Evolutionary conservation across 2,113 vertebrate species (phyloP), one percentile per base, ranked within the genome.

Genomic region (Manacus vitellinus): DNA sequence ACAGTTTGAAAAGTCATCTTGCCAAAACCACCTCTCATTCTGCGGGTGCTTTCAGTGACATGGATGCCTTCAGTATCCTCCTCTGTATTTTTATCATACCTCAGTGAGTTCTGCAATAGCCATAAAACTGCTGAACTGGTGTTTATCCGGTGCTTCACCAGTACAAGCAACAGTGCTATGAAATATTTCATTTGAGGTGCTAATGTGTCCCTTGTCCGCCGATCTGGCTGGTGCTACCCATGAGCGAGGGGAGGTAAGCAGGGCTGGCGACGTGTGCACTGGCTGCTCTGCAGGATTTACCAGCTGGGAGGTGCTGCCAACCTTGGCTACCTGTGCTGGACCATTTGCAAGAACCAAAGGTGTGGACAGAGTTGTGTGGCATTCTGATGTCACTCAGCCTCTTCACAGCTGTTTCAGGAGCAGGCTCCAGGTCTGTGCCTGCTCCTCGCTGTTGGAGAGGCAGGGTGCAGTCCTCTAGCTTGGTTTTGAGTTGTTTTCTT

Each of bases 21-120:
- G 62, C 90, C 89, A 72, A 75, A 70, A 84, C 61, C 9, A 55
- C 17, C 74, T 44, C 78, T 97, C 76, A 47, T 97, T 97, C 96
- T 97, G 75, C 89, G 95, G 94, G 71, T 96, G 92, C 85, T 96
- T 82, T 97, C 92, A 54, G 73, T 93, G 66, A 79, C 46, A 31
- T 65, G 92, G 93, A 65, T 96, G 81, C 74, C 94, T 85, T 97
- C 92, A 49, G 68, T 94, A 67, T 81, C 52, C 95, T 88, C 96
- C 91, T 91, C 66, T 19, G 21, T 92, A 66, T 88, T 86, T 94
- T 93, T 95, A 95, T 94, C 98, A 98, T 99, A 99, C 99, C 99
- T 99, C 99, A 98, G 92, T 97, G 95, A 97, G 95, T 97, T 98
- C 93, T 97, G 96, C 98, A 89, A 94, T 98, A 98, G 98, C 98